phyloP scores from a whole-genome alignment of 1,140 invertebrate genomes.

The Eriocheir sinensis region DNA sequence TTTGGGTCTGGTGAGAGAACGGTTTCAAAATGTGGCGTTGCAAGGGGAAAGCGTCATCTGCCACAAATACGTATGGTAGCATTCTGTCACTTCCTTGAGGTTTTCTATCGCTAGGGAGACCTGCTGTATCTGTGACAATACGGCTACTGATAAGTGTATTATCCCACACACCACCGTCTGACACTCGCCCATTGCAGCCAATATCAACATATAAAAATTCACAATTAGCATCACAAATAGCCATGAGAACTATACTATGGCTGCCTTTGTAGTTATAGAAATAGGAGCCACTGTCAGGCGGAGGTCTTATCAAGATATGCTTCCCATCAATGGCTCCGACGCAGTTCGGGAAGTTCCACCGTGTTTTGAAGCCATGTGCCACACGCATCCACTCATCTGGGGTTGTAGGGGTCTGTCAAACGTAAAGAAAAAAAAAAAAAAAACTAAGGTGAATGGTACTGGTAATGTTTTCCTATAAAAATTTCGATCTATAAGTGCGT shows the following conservation, averaged over 20 bases:
- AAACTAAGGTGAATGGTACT: not conserved
- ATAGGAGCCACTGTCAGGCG: constrained; percentile 34
- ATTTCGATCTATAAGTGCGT: too few species aligned
- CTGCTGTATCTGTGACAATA: constrained; percentile 32
- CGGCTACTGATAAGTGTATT: constrained; percentile 28
- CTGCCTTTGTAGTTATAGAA: constrained; percentile 58
- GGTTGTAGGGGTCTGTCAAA: not conserved
- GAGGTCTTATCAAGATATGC: constrained; percentile 29
- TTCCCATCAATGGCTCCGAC: too few species aligned
- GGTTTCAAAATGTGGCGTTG: constrained; percentile 57
- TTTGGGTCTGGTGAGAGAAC: constrained; percentile 38
- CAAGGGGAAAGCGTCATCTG: constrained; percentile 50
- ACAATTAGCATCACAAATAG: constrained; percentile 48
- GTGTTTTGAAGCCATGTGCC: too few species aligned
- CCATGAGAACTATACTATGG: constrained; percentile 45
- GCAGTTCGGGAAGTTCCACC: too few species aligned
- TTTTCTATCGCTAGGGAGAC: constrained; percentile 16
- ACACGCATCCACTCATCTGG: too few species aligned
- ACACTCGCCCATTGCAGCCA: constrained; percentile 14
- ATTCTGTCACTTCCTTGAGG: constrained; percentile 48
- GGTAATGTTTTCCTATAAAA: too few species aligned
- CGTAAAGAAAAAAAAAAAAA: too few species aligned
- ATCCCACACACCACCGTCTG: constrained; percentile 45
- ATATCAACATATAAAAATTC: constrained; percentile 36
- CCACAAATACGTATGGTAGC: constrained; percentile 54